Base-by-base conservation (phyloP, 2,888 invertebrate species). In the Automeris io region DNA sequence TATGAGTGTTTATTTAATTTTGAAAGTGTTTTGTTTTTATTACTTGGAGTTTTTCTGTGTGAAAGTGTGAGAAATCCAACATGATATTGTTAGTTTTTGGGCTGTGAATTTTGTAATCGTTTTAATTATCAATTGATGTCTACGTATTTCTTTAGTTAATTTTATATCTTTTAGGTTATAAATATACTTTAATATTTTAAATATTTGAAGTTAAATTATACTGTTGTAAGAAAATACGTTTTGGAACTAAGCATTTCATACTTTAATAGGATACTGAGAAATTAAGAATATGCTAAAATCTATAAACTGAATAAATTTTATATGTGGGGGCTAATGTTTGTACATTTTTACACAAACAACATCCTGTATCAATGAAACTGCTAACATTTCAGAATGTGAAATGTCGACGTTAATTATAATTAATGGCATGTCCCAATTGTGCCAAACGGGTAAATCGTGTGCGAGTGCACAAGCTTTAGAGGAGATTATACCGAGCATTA, bases 1-100 rank as follows among this genome's bases (percentile, higher is more conserved):
- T 69, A 66, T 76, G 73, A 74, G 75, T 81, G 80, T 77, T 81
- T 80, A 79, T 79, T 81, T 79, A 76, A 79, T 78, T 79, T 77
- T 57, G 57, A 58, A 64, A 72, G 57, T 66, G 70, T 75, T 80
- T 78, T 77, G 75, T 76, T 70, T 70, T 64, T 71, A 75, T 78
- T 76, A 76, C 59, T 54, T 47, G 49, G 54, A 54, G 58, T 61
- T 13, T 65, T 61, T 64, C 62, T 65, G 70, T 75, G 68, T 70
- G 67, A 73, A 69, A 75, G 60, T 65, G 63, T 69, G 70, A 67
- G 65, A 71, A 71, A 50, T 64, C 61, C 59, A 62, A 58, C 62
- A 64, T 57, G 61, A 50, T 51, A 58, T 61, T 64, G 63, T 67
- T 66, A 61, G 66, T 64, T 62, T 56, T 56, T 72, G 66, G 71